Evolutionary conservation across 2,113 vertebrate species (phyloP), one percentile per base, ranked within the genome.

Genomic region (Actinemys pallida): DNA sequence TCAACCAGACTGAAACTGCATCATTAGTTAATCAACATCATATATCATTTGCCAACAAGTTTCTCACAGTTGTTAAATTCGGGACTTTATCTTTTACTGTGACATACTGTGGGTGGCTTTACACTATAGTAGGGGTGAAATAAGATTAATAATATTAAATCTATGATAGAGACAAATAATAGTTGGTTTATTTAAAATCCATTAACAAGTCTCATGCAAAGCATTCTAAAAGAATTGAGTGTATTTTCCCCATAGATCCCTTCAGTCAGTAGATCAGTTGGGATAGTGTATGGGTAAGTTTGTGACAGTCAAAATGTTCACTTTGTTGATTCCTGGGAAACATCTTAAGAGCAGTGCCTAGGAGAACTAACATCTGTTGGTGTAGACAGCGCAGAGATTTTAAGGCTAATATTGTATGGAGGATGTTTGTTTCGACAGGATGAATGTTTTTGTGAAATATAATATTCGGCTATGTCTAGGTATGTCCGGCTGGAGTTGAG

Each of bases 391-490:
- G 89, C 93, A 81, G 76, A 92, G 92, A 94, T 96, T 96, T 93
- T 29, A 90, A 96, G 96, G 94, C 94, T 97, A 85, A 81, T 93
- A 78, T 62, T 80, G 62, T 53, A 2, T n/a, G 95, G 97, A 95
- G 96, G 96, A 94, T 97, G 96, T 97, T 97, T 97, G 94, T 95
- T 97, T 94, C 95, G 96, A 95, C 97, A 96, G 95, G 96, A 96
- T 97, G 96, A 97, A 96, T 97, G 96, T 90, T 94, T 97, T 96
- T 96, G 96, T 94, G 95, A 94, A 98, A 98, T 96, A 95, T 95
- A 98, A 97, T 96, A 95, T 97, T 96, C 95, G 95, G 94, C 95
- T 96, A 87, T 93, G 96, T 97, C 97, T 97, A 96, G 97, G 96
- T 95, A 98, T 97, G 97, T 98, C 97, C 96, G 95, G 83, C 96